Base-by-base conservation (phyloP, 2,888 invertebrate genomes). In the Anorthoa munda region DNA sequence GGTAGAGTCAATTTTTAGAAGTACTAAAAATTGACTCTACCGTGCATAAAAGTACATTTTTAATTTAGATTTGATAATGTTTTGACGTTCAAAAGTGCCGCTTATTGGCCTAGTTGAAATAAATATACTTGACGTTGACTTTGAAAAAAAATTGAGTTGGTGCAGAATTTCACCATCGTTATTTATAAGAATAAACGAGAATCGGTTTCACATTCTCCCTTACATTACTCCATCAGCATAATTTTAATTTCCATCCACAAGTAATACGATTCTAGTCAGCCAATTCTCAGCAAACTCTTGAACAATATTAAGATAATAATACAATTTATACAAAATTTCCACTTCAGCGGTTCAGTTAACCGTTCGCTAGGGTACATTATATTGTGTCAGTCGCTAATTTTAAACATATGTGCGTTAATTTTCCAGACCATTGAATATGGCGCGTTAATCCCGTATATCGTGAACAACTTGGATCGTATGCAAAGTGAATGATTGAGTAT, bases 401-500 rank as follows among this genome's bases (percentile, higher is more conserved):
- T 84, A 81, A 85, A 81, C 90, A 89, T 89, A 91, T 90, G 82
- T 90, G 88, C 86, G 86, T 88, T 89, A 88, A 92, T 92, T 91
- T 91, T 90, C 89, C 86, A 60, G 77, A 77, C 84, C 90, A 91
- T 83, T 87, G 92, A 90, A 89, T 89, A 78, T 86, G 78, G 84
- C 82, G 88, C 71, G 85, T 79, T 90, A 90, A 89, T 87, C 82
- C 76, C 78, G 80, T 88, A 87, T 89, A 86, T 82, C 84, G 75
- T 86, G 87, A 87, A 87, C 90, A 89, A 84, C 88, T 79, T 56
- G 60, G 69, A 79, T 75, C 72, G 84, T 84, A 79, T 85, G 86
- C 70, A 86, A 87, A 89, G 86, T 89, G 87, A 87, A 86, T 87
- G 81, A 86, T 85, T 87, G 80, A 84, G 79, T 80, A 84, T 79